A percentile compares a stretch with the other conserved stretches of the same genome.
phyloP scores from a whole-genome alignment of 2,113 vertebrate species.

The Pelmatolapia mariae region DNA sequence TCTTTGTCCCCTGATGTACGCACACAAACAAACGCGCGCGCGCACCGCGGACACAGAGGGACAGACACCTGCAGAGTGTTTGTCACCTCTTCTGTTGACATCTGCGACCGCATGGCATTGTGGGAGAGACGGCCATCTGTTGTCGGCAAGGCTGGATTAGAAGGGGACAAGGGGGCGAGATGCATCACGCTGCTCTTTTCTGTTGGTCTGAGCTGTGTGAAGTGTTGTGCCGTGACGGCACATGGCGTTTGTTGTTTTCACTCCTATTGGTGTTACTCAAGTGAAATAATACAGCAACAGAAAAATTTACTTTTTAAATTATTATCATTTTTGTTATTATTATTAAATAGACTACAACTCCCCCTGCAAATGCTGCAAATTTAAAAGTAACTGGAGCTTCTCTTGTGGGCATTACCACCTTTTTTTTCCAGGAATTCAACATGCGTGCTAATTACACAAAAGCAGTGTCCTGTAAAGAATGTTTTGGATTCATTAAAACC shows the following conservation, averaged over 20 bases:
- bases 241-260: neutral
- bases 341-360: neutral
- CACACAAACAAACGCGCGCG: slow-evolving; percentile 7
- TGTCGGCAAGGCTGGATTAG: slow-evolving; percentile 46
- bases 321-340: neutral
- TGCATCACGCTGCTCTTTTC: slow-evolving; percentile 58
- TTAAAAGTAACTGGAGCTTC: neutral
- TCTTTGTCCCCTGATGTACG: slow-evolving; percentile 36
- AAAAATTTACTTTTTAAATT: neutral
- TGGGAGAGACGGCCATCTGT: slow-evolving; percentile 68
- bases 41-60: slow-evolving; percentile 34
- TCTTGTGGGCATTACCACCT: neutral
- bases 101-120: slow-evolving; percentile 61
- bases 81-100: slow-evolving; percentile 68
- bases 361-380: neutral
- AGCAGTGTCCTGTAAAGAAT: slow-evolving; percentile 12
- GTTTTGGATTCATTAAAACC: slow-evolving; percentile 29
- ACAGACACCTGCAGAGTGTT: slow-evolving; percentile 70
- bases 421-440: neutral
- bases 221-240: neutral
- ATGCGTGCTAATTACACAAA: slow-evolving; percentile 16
- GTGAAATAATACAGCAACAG: neutral
- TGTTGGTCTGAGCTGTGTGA: slow-evolving; percentile 36
- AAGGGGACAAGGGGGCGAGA: slow-evolving; percentile 42
- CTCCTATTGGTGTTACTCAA: neutral